Evolutionary conservation across 2,797 vertebrate genomes (phyloP), one percentile per base, ranked within the genome.

Genomic region (Eremophila alpestris): DNA sequence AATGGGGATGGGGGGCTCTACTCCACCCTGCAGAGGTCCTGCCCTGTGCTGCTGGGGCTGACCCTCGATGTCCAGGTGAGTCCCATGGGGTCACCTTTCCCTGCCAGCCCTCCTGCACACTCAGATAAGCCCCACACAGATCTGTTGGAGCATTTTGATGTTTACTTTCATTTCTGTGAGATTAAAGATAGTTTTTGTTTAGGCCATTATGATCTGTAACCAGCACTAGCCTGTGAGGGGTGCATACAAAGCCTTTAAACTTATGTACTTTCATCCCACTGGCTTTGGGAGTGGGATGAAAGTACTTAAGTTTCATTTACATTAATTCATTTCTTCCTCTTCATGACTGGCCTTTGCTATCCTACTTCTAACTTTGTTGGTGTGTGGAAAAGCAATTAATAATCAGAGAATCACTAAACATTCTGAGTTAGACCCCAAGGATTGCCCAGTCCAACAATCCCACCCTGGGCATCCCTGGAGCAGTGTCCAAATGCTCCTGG

Each of bases 261-360:
- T 4, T 7, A 1, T 0, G 6, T 26, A 27, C 20, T 58, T 60
- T 13, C 26, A 56, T 46, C 45, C 32, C 24, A 11, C 1, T 17
- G 58, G 21, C n/a, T 49, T 71, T 34, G 71, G 49, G 63, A 71
- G 45, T 38, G 36, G 36, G 36, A 38, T 38, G 38, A 38, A 38
- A 38, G 38, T 38, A 38, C 38, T 11, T 38, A 38, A 38, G 38
- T 38, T 38, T 38, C 38, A 38, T 38, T 38, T 38, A 38, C 38
- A 38, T n/a, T 32, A 29, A 23, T 49, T 52, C 1, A 11, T n/a
- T 73, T 69, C 51, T 52, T 65, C 14, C 58, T 63, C 54, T 71
- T 49, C 45, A 10, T 19, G 16, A 24, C 3, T 38, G 79, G 41
- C 55, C 64, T 45, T 55, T 68, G 41, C 29, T 74, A 27, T 27